Evolutionary conservation across 2,888 invertebrate genomes (phyloP), one percentile per base, ranked within the genome.

Genomic region (Parnassius glacialis): DNA sequence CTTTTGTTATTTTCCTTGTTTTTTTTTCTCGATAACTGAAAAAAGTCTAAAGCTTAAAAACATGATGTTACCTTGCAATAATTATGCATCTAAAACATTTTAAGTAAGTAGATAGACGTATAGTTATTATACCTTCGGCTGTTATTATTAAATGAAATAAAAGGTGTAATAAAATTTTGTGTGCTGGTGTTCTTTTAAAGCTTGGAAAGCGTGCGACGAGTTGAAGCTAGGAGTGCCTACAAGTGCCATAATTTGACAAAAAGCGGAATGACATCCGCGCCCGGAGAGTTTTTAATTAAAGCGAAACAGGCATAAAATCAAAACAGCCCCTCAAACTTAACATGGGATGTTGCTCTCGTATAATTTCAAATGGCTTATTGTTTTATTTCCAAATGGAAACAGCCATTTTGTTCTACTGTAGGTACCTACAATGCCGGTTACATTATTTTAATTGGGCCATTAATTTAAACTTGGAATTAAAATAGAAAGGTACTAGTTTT

Each of bases 261-360:
- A 60, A 72, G 61, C 62, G 70, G 65, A 65, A 51, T 54, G 58
- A 59, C 55, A 47, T 52, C 47, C 50, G 66, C 67, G 66, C 72
- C 71, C 69, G 68, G 70, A 74, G 68, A 73, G 79, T 77, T 78
- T 81, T 83, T 81, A 83, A 83, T 82, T 78, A 83, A 74, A 68
- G 70, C 70, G 66, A 72, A 68, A 68, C 63, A 63, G 71, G 70
- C 74, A 80, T 78, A 77, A 80, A 79, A 81, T 76, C 75, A 73
- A 79, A 81, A 76, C 74, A 76, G 73, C 74, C 61, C 68, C 72
- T 71, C 68, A 66, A 69, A 68, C 74, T 69, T 74, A 72, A 72
- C 71, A 65, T 64, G 52, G 65, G 68, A 68, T 68, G 65, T 64
- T 65, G 69, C 67, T 64, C 69, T 67, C 25, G 57, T 61, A 57